Base-by-base conservation (phyloP, 2,888 invertebrate species). In the Belgica antarctica region DNA sequence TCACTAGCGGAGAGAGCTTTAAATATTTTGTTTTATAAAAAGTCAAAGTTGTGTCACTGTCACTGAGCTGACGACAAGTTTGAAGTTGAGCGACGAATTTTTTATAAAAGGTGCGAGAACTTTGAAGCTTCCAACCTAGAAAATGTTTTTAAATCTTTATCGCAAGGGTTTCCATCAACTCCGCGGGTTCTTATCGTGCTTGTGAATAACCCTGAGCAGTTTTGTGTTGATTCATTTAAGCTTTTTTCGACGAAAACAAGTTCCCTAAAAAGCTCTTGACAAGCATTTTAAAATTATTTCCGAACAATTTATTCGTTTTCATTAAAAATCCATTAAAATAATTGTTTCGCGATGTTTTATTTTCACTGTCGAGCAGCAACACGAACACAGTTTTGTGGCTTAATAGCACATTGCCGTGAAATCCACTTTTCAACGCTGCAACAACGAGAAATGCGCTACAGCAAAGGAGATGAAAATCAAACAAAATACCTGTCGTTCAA, bases 311-410 rank as follows among this genome's bases (percentile, higher is more conserved):
- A 61, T 61, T 61, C 15, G 24, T 24, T 63, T 63, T 63, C 63
- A 63, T 63, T 63, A 63, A 63, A 65, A 65, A 65, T 65, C 27
- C 47, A 65, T 65, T 47, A 65, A 65, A 47, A 65, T 27, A 27
- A 47, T 47, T 65, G 65, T 25, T 65, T 63, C 25, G 47, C 28
- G 47, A 65, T 63, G 46, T 36, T 63, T 63, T 63, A 63, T n/a
- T n/a, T n/a, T 63, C 31, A 62, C 36, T 24, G 24, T n/a, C 12
- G 24, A 41, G 22, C 4, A 22, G 24, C 17, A n/a, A n/a, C n/a
- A n/a, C 22, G 24, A 22, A 52, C 52, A 52, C 52, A 52, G 7
- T 34, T 19, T 24, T 19, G 52, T 52, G 52, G 8, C 19, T 24
- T 22, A 5, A 52, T 7, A 52, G 8, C 52, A 52, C 4, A 34